Base-by-base conservation (phyloP, 2,797 vertebrate genomes). In the Sebastolobus altivelis region DNA sequence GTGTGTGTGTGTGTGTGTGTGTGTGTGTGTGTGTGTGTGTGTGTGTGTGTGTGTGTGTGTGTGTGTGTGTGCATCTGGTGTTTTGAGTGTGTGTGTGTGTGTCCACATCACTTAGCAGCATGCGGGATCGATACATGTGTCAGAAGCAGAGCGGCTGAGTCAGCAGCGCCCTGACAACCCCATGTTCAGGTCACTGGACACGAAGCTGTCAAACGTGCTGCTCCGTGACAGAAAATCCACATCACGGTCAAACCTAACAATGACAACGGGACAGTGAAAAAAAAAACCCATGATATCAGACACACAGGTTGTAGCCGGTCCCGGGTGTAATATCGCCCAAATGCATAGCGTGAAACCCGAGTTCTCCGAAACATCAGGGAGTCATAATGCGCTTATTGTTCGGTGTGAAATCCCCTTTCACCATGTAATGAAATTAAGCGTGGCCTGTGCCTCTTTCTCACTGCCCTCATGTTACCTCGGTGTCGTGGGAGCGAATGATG, bases 351-450 rank as follows among this genome's bases (percentile, higher is more conserved):
- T 87, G 83, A 87, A 84, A 88, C n/a, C n/a, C 8, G 25, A 63
- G 79, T 85, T 84, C 87, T 79, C 40, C 3, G 65, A 93, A 87
- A 72, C 79, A 70, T 75, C 62, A 77, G 74, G 80, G 80, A 83
- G 83, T 73, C 77, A 82, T 90, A 92, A 91, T 83, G 77, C 35
- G 72, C 87, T 88, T 90, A 89, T 92, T 92, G 86, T 93, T 87
- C 78, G 81, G 81, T 90, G 87, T 93, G 87, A 90, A 94, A 92
- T 94, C 90, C 87, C 85, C 84, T 91, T 88, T 89, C 80, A 85
- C 73, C 81, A 71, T 77, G 85, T 92, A 92, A 93, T 94, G 81
- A 92, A 90, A 92, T 93, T 90, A 91, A 87, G 58, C 87, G 56
- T 66, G 84, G 79, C 83, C 86, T 77, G 25, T 65, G 79, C 71